phyloP scores from a whole-genome alignment of 2,888 invertebrate species.

The Meiosimyza decipiens region DNA sequence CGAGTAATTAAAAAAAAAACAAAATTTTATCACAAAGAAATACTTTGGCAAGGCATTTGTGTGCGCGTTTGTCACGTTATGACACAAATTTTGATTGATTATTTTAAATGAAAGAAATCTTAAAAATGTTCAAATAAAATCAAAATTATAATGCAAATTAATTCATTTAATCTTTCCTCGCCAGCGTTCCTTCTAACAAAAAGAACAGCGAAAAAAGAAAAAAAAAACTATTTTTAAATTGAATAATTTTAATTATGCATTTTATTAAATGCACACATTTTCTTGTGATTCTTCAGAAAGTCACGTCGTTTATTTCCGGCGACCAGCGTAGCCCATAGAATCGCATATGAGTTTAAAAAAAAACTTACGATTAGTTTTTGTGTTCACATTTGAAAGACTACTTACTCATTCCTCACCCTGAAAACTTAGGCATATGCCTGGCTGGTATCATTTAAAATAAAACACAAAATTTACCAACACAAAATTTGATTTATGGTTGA shows the following conservation, averaged over 20 bases:
- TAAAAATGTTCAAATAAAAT: too few relatives aligned
- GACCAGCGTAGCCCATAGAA: constrained; percentile 41
- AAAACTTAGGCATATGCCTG: too few relatives aligned
- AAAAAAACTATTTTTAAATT: constrained; percentile 29
- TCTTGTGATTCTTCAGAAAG: constrained; percentile 53
- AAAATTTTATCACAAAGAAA: too few relatives aligned
- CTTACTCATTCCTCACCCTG: too few relatives aligned
- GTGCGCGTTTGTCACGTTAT: too few relatives aligned
- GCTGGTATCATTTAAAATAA: too few relatives aligned
- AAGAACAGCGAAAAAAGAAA: constrained; percentile 51
- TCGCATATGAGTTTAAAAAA: constrained; percentile 37
- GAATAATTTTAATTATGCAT: constrained; percentile 25
- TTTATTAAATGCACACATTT: constrained; percentile 28
- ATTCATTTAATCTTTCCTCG: background rate
- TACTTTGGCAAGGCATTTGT: background rate
- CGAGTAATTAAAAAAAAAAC: too few relatives aligned
- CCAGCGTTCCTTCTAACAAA: background rate
- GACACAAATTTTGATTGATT: too few relatives aligned
- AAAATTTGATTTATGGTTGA: too few relatives aligned
- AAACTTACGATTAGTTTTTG: background rate
- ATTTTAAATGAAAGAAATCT: too few relatives aligned
- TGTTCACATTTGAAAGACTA: background rate
- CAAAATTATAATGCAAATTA: background rate
- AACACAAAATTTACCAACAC: too few relatives aligned
- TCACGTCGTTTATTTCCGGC: constrained; percentile 66